phyloP scores from a whole-genome alignment of 2,888 invertebrate genomes.

The Clistopyga incitator region DNA sequence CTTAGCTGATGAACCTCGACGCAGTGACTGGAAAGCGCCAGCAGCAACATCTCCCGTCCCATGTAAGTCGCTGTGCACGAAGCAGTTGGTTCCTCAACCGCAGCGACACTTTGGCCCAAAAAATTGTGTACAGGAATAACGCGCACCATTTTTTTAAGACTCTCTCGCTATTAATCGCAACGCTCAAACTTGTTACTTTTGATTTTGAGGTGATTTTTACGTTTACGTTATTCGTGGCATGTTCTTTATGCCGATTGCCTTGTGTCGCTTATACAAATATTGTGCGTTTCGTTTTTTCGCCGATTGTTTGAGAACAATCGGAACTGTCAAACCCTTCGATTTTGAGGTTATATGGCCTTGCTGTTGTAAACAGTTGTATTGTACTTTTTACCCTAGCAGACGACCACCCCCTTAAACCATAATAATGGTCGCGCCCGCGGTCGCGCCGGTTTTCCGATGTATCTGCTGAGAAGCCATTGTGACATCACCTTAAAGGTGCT shows the following conservation, averaged over 20 bases:
- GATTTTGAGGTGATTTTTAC: not conserved
- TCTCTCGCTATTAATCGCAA: not conserved
- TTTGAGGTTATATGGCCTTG: conserved; percentile 14
- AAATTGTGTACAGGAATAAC: conserved; percentile 90
- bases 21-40: conserved; percentile 87
- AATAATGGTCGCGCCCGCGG: conserved; percentile 4
- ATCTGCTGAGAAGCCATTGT: not conserved
- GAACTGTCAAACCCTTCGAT: conserved; percentile 16
- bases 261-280: not conserved
- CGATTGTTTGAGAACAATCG: not conserved
- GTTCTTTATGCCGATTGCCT: no score
- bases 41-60: conserved; percentile 85
- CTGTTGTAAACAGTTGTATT: conserved; percentile 22
- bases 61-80: conserved; percentile 86
- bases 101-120: conserved; percentile 87
- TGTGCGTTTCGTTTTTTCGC: not conserved
- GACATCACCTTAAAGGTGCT: conserved; percentile 11
- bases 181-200: not conserved
- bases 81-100: conserved; percentile 88
- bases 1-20: conserved; percentile 87
- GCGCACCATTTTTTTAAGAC: conserved; percentile 86
- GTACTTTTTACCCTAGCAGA: conserved; percentile 5
- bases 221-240: not conserved
- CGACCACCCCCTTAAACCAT: conserved; percentile 11
- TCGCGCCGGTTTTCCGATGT: not conserved